Conservation (phyloP, 2,113 vertebrate genomes). For the Rallus limicola region DNA sequence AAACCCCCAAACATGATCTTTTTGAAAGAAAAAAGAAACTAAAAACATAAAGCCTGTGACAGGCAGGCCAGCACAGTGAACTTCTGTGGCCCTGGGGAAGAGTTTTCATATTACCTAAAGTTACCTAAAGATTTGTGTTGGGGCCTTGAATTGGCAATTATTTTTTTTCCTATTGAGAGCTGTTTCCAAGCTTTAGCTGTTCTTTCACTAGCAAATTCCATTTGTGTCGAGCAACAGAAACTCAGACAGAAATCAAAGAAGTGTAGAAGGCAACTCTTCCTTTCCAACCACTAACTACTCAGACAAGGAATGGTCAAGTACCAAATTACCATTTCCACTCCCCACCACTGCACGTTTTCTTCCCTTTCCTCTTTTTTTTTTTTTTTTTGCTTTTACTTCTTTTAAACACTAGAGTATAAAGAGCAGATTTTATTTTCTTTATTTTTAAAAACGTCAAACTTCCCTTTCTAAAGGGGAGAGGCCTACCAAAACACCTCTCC, state of each 20-base stretch:
- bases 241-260: conserved; percentile 15
- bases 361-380: neutral
- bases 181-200: conserved; percentile 10
- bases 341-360: neutral
- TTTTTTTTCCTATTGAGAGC: neutral
- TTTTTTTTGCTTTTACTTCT: neutral
- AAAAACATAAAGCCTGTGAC: neutral
- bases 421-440: neutral
- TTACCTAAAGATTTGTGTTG: neutral
- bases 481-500: conserved; percentile 4
- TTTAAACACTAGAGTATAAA: conserved; percentile 14
- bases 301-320: neutral
- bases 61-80: neutral
- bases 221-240: conserved; percentile 26
- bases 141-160: neutral
- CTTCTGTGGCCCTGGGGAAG: neutral
- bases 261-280: conserved; percentile 9
- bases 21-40: neutral
- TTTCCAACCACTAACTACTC: neutral
- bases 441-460: neutral
- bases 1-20: neutral
- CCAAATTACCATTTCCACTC: neutral
- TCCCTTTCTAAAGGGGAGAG: neutral
- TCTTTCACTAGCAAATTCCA: conserved; percentile 38
- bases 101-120: neutral